Evolutionary conservation across 1,140 invertebrate genomes (phyloP).

Genomic region (Drosophila azteca): DNA sequence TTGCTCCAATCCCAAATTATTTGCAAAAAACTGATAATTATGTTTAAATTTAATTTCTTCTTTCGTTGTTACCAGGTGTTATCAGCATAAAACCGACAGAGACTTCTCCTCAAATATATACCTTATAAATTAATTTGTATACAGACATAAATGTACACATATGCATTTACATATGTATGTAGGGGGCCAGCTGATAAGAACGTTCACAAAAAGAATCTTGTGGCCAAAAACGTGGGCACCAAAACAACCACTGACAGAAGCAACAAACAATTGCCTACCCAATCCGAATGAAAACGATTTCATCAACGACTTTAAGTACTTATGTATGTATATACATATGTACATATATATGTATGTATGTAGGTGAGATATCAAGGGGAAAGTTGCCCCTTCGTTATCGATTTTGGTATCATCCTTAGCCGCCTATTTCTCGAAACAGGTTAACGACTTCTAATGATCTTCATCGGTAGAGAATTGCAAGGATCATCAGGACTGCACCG

Average conservation of each 20-base stretch:
- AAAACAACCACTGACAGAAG: slow-evolving; percentile 21
- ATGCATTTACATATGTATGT: too few relatives aligned
- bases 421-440: too few relatives aligned
- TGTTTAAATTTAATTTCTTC: slow-evolving; percentile 51
- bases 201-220: slow-evolving; percentile 23
- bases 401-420: too few relatives aligned
- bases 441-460: too few relatives aligned
- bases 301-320: too few relatives aligned
- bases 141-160: too few relatives aligned
- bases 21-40: slow-evolving; percentile 32
- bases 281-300: neutral
- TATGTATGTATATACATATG: too few relatives aligned
- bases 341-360: too few relatives aligned
- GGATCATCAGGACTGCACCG: too few relatives aligned
- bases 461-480: too few relatives aligned
- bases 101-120: slow-evolving; percentile 38
- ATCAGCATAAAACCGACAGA: slow-evolving; percentile 29
- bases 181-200: neutral
- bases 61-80: slow-evolving; percentile 35
- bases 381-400: too few relatives aligned
- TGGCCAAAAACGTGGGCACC: slow-evolving; percentile 31
- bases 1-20: slow-evolving; percentile 26
- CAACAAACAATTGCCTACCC: neutral
- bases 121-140: slow-evolving; percentile 41
- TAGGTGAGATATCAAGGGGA: too few relatives aligned